A percentile compares a stretch with the other conserved stretches of the same genome.
Evolutionary conservation across 2,888 invertebrate species (phyloP).

Genomic region (Patella pellucida): DNA sequence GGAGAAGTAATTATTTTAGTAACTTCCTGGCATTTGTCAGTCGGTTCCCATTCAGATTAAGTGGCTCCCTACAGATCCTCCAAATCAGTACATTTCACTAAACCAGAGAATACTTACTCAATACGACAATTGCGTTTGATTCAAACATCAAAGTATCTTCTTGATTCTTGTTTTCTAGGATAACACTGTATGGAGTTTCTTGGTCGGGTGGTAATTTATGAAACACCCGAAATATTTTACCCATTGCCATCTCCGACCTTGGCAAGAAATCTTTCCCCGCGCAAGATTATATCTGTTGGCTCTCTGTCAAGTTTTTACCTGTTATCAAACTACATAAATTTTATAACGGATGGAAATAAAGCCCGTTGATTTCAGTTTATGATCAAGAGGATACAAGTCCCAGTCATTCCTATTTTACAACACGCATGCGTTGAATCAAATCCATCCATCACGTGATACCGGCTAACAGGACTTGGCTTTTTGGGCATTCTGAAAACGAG

Average conservation of each 20-base stretch:
- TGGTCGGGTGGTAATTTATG: conserved; percentile 83
- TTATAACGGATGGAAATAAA: too few relatives aligned
- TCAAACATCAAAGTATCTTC: conserved; percentile 91
- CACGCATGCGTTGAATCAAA: too few relatives aligned
- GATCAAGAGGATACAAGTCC: too few relatives aligned
- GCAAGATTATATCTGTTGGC: too few relatives aligned
- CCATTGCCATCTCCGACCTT: conserved; percentile 84
- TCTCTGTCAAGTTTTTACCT: too few relatives aligned
- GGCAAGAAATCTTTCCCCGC: too few relatives aligned
- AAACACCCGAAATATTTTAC: conserved; percentile 90
- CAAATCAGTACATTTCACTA: background rate
- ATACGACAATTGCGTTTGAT: conserved; percentile 89
- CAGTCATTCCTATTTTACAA: too few relatives aligned
- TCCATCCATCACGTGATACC: too few relatives aligned
- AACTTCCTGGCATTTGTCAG: background rate
- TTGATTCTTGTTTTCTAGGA: conserved; percentile 89
- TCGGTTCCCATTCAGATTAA: conserved; percentile 4
- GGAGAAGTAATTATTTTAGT: background rate
- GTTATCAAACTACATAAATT: too few relatives aligned
- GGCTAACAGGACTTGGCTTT: too few relatives aligned
- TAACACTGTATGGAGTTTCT: conserved; percentile 83
- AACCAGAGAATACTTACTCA: conserved; percentile 76
- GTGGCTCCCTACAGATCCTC: conserved; percentile 12
- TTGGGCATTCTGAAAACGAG: too few relatives aligned
- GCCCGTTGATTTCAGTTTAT: too few relatives aligned